These are phyloP conservation scores for Eriocheir sinensis DNA, from an alignment of 1,140 invertebrate genomes.

Conservation along the genomic window DNA sequence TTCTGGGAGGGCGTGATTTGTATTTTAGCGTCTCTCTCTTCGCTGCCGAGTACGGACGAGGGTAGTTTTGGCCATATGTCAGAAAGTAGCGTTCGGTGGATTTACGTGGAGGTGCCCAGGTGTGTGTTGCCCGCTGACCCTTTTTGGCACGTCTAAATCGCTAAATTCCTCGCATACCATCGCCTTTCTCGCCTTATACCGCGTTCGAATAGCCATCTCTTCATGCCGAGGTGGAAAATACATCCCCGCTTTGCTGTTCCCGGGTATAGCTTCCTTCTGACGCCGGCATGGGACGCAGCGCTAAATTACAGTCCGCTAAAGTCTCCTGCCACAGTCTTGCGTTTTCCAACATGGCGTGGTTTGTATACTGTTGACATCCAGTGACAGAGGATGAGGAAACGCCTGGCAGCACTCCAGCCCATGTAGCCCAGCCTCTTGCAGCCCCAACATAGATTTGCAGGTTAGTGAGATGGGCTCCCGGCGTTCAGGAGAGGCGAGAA, in stretches of 20 bases:
- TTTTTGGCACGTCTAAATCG: constrained; percentile 10
- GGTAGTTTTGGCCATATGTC: background rate
- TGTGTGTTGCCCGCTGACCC: constrained; percentile 49
- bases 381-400: constrained; percentile 28
- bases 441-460: constrained; percentile 31
- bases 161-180: constrained; percentile 62
- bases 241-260: background rate
- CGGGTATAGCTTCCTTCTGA: too few species aligned
- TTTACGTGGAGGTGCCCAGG: constrained; percentile 13
- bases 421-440: constrained; percentile 17
- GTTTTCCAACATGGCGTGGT: constrained; percentile 65
- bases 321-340: background rate
- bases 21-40: background rate
- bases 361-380: constrained; percentile 70
- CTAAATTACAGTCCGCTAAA: constrained; percentile 49
- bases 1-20: background rate
- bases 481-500: background rate
- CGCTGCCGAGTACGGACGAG: background rate
- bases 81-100: background rate
- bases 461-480: too few species aligned
- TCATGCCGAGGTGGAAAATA: background rate
- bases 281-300: background rate
- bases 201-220: background rate
- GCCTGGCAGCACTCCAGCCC: background rate
- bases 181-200: background rate